phyloP scores from a whole-genome alignment of 2,888 invertebrate genomes.

The Sabatieria punctata region DNA sequence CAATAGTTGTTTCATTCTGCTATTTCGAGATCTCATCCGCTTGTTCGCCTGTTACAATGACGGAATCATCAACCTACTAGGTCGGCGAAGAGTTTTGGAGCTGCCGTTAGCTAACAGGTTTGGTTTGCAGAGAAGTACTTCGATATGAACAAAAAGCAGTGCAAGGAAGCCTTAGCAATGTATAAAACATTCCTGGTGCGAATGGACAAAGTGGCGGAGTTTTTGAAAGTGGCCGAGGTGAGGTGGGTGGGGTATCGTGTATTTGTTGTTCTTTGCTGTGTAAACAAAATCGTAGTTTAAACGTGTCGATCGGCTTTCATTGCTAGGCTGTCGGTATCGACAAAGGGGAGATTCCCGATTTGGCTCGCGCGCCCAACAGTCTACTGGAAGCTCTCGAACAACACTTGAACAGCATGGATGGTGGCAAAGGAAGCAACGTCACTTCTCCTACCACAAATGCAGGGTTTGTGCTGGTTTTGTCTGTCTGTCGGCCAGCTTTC shows the following conservation, averaged over 20 bases:
- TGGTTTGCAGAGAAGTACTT: slow-evolving; percentile 69
- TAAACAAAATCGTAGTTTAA: too few species aligned
- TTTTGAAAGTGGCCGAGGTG: slow-evolving; percentile 57
- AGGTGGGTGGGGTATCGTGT: slow-evolving; percentile 8
- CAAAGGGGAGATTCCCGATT: slow-evolving; percentile 92
- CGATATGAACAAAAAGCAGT: slow-evolving; percentile 99
- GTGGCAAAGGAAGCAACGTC: slow-evolving; percentile 32
- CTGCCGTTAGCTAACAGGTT: slow-evolving; percentile 1
- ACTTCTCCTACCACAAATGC: slow-evolving; percentile 1
- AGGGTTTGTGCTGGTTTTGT: too few species aligned
- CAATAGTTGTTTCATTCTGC: slow-evolving; percentile 94
- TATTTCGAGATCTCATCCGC: slow-evolving; percentile 95
- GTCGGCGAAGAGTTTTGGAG: slow-evolving; percentile 37
- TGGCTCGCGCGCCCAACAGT: slow-evolving; percentile 93
- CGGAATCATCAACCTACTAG: slow-evolving; percentile 88
- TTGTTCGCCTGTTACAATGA: slow-evolving; percentile 99
- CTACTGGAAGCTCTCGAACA: slow-evolving; percentile 88
- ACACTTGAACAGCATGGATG: slow-evolving; percentile 78
- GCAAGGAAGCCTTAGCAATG: slow-evolving; percentile 86
- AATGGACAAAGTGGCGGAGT: slow-evolving; percentile 96
- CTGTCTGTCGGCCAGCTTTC: too few species aligned
- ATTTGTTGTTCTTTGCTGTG: neutral
- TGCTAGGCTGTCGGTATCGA: slow-evolving; percentile 87
- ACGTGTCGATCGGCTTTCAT: slow-evolving; percentile 22
- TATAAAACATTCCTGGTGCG: slow-evolving; percentile 95